Base-by-base conservation (phyloP, 2,113 vertebrate genomes). In the Fulmarus glacialis region DNA sequence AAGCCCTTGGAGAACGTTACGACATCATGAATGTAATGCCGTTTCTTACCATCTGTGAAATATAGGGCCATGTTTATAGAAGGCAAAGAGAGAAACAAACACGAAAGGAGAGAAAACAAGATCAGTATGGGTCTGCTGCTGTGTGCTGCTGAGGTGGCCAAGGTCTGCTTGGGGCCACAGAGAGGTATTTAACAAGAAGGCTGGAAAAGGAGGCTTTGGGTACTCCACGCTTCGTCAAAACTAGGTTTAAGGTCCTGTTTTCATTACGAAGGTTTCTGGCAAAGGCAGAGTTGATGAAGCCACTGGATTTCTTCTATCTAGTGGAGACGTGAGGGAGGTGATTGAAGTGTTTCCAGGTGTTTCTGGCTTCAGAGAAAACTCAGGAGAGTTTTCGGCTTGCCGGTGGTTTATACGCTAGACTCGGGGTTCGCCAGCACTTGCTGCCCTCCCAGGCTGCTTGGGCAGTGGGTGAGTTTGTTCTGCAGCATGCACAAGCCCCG, bases 311-410 rank as follows among this genome's bases (percentile, higher is more conserved):
- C 83, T 92, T 92, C 87, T 88, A 38, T 78, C 78, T 87, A 18
- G 78, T 79, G 89, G 94, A 95, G 95, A 87, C 0, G 26, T 67
- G 91, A 96, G 50, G 42, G 81, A 95, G 90, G 40, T 12, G 87
- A 87, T 70, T 96, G 97, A 94, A 95, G 87, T 82, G 82, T 68
- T 97, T 97, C 93, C 91, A 97, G 89, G 85, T 66, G 45, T 78
- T 93, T 71, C 81, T 94, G 77, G 81, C 94, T 84, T 53, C 92
- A 70, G 90, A 94, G 74, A 90, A 58, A 1, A 6, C 32, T 92
- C 16, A 2, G 66, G 74, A 89, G 66, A n/a, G 42, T 8, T 82
- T 87, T 82, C 7, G 10, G 38, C 74, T 89, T 30, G 24, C 50
- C 1, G 1, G 23, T 55, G 91, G 58, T 86, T 94, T 86, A 84